Evolutionary conservation across 2,797 vertebrate genomes (phyloP).

Genomic region (Jordanella pulchra): DNA sequence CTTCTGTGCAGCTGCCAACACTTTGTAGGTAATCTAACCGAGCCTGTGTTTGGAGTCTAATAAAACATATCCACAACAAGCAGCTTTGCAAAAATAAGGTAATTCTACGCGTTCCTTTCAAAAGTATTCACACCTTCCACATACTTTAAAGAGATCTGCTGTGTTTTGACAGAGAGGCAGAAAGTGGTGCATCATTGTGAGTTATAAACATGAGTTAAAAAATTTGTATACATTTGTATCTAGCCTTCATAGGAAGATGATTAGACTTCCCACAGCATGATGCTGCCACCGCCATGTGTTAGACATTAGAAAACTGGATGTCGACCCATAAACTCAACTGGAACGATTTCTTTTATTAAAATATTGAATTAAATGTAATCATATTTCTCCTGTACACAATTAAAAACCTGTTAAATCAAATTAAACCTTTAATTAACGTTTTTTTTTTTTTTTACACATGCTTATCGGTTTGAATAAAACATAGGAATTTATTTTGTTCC

Average conservation of each 20-base stretch:
- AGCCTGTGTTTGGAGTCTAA: not conserved
- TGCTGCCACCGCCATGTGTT: not conserved
- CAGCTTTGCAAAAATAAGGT: not conserved
- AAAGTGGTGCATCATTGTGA: not conserved
- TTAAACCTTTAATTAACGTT: too few relatives aligned
- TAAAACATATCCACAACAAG: constrained; percentile 12
- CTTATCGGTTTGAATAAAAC: too few relatives aligned
- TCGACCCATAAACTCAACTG: not conserved
- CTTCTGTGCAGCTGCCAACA: constrained; percentile 33
- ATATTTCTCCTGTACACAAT: too few relatives aligned
- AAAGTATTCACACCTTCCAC: not conserved
- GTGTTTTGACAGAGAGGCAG: not conserved
- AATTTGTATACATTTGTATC: too few relatives aligned
- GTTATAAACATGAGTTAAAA: not conserved
- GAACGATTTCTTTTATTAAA: too few relatives aligned
- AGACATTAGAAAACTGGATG: not conserved
- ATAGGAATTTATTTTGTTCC: too few relatives aligned
- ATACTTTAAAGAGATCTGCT: not conserved
- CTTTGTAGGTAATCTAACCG: constrained; percentile 35
- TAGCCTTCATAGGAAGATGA: not conserved
- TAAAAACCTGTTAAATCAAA: too few relatives aligned
- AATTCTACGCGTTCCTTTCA: too few relatives aligned
- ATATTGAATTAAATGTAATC: too few relatives aligned
- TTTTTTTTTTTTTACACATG: too few relatives aligned
- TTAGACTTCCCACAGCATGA: not conserved